Conservation (phyloP, 2,113 vertebrate species). For the Opisthocomus hoazin region DNA sequence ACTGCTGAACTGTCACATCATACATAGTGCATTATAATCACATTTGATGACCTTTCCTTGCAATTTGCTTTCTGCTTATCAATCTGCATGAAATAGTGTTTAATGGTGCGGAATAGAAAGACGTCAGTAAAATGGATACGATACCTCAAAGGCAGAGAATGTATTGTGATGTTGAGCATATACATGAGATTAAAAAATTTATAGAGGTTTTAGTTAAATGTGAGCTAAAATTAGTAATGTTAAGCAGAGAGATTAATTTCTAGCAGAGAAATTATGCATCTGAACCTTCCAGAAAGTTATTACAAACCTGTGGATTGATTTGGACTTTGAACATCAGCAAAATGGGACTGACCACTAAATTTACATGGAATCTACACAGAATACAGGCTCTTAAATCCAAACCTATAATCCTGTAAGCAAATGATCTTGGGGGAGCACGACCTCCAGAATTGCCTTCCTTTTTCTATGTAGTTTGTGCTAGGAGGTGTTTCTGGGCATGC, state of each 20-base stretch:
- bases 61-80: not conserved
- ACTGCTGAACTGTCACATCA: not conserved
- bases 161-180: not conserved
- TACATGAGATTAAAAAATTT: not conserved
- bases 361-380: not conserved
- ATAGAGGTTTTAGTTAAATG: not conserved
- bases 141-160: not conserved
- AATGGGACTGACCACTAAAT: not conserved
- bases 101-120: not conserved
- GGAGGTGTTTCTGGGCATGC: not conserved
- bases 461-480: not conserved
- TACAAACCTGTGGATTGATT: not conserved
- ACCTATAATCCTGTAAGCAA: not conserved
- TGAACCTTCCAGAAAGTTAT: not conserved
- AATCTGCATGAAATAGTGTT: not conserved
- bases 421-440: not conserved
- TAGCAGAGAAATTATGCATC: not conserved
- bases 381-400: not conserved
- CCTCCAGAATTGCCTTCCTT: not conserved
- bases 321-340: not conserved
- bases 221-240: not conserved
- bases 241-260: not conserved
- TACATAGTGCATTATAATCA: not conserved
- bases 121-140: not conserved
- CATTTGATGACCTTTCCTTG: not conserved